Conservation (phyloP, 1,140 invertebrate genomes). For the Vanessa atalanta region DNA sequence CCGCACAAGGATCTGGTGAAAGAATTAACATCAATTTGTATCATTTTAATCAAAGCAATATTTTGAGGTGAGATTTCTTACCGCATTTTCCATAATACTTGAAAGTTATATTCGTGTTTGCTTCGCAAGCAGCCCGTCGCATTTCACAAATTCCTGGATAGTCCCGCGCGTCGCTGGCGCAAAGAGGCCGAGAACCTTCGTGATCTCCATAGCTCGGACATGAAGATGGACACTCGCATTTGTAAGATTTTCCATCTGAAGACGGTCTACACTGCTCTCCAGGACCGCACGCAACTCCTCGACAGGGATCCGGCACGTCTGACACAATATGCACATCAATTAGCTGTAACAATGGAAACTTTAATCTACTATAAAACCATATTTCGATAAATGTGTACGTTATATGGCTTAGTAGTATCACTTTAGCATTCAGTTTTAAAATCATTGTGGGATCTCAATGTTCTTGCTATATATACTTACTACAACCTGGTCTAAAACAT, state of each 20-base stretch:
- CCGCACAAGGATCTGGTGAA: constrained; percentile 90
- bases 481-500: too few species aligned
- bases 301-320: constrained; percentile 90
- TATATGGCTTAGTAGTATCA: background rate
- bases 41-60: background rate
- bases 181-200: constrained; percentile 87
- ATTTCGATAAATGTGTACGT: background rate
- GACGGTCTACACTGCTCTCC: constrained; percentile 89
- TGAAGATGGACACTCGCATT: constrained; percentile 87
- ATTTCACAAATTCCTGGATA: constrained; percentile 92
- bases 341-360: constrained; percentile 51
- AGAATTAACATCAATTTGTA: background rate
- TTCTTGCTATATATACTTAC: too few species aligned
- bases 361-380: constrained; percentile 43
- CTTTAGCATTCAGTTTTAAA: background rate
- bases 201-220: constrained; percentile 91
- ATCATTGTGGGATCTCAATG: too few species aligned
- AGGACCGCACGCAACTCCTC: constrained; percentile 86
- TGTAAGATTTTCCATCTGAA: constrained; percentile 87
- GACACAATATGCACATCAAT: constrained; percentile 60
- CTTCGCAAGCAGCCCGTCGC: constrained; percentile 87
- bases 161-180: constrained; percentile 87
- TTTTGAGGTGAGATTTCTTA: constrained; percentile 76
- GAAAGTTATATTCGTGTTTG: constrained; percentile 89
- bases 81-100: constrained; percentile 95